phyloP scores from a whole-genome alignment of 2,888 invertebrate genomes.

The Papilio gigon region DNA sequence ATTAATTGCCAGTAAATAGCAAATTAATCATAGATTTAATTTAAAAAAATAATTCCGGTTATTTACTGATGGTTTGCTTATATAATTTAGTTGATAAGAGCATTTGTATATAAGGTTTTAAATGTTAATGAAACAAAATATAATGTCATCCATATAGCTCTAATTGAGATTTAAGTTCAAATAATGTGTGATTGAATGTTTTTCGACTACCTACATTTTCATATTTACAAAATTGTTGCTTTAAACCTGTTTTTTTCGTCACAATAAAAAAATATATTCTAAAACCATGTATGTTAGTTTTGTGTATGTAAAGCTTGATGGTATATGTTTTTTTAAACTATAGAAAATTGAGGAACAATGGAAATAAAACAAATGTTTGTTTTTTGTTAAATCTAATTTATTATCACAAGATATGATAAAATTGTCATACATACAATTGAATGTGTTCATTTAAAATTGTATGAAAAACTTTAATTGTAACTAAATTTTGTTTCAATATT shows the following conservation, averaged over 20 bases:
- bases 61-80: no score
- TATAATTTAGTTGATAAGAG: conserved; percentile 18
- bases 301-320: no score
- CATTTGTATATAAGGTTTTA: conserved; percentile 21
- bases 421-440: conserved; percentile 28
- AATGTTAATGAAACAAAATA: background rate
- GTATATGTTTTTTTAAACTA: conserved; percentile 40
- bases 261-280: no score
- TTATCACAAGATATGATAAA: conserved; percentile 53
- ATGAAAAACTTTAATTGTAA: conserved; percentile 23
- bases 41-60: no score
- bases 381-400: conserved; percentile 49
- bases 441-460: conserved; percentile 27
- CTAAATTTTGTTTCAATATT: conserved; percentile 32
- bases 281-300: no score
- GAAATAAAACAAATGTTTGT: conserved; percentile 43
- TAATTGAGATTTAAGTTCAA: no score
- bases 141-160: no score
- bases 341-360: conserved; percentile 32
- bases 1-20: no score
- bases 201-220: no score
- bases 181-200: no score
- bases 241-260: background rate
- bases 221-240: background rate
- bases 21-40: no score